A percentile compares a stretch with the other conserved stretches of the same genome.
phyloP scores from a whole-genome alignment of 2,888 invertebrate genomes.

The Platycheirus rosarum region DNA sequence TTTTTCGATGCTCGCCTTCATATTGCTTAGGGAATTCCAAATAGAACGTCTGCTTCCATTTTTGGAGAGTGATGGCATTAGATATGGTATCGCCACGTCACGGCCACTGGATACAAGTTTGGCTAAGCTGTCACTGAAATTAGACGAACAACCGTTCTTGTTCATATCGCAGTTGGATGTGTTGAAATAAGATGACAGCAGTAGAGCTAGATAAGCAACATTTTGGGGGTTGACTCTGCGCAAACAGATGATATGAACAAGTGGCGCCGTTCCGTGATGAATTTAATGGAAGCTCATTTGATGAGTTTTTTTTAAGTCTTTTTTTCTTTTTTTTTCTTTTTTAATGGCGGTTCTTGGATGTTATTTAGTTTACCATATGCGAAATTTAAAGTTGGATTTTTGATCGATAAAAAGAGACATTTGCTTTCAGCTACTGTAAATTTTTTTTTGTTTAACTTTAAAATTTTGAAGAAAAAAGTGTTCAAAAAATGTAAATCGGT shows the following conservation, averaged over 20 bases:
- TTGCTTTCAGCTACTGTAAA: too few species aligned
- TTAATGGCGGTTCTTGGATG: constrained; percentile 40
- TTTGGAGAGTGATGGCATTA: constrained; percentile 29
- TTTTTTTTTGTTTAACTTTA: too few species aligned
- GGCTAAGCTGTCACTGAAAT: constrained; percentile 60
- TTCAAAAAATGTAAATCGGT: too few species aligned
- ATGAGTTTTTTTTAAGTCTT: too few species aligned
- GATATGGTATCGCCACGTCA: constrained; percentile 59
- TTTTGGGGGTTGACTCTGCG: constrained; percentile 52
- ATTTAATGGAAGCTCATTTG: constrained; percentile 43
- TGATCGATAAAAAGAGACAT: too few species aligned
- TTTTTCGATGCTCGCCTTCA: constrained; percentile 41
- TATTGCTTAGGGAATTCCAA: constrained; percentile 69
- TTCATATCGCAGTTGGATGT: constrained; percentile 32
- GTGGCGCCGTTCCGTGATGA: constrained; percentile 54
- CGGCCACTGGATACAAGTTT: constrained; percentile 49
- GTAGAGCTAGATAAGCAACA: constrained; percentile 48
- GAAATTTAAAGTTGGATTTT: too few species aligned
- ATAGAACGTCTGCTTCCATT: constrained; percentile 18
- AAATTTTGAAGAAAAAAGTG: too few species aligned
- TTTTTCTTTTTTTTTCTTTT: too few species aligned
- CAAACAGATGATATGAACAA: constrained; percentile 67
- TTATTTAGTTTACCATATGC: neutral
- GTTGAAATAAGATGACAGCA: constrained; percentile 69
- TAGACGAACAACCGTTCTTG: constrained; percentile 56